phyloP scores from a whole-genome alignment of 2,888 invertebrate genomes.

The Eudasyphora cyanicolor region DNA sequence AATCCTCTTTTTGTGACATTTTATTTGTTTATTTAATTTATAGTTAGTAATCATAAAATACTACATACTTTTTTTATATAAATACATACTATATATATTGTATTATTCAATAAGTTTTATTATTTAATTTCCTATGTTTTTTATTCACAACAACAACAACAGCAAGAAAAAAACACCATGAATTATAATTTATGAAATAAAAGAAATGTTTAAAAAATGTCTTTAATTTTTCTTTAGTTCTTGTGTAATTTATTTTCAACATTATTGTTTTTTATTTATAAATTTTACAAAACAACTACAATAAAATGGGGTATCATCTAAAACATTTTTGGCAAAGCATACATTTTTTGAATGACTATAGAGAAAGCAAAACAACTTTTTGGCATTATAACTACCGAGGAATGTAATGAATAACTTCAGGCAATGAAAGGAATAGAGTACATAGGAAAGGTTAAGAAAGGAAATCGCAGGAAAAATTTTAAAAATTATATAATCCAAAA shows the following conservation, averaged over 20 bases:
- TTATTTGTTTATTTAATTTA: background rate
- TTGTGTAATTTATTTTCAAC: constrained; percentile 2
- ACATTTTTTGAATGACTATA: constrained; percentile 48
- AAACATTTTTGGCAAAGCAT: constrained; percentile 60
- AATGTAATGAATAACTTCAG: background rate
- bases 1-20: background rate
- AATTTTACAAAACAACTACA: constrained; percentile 37
- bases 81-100: constrained; percentile 22
- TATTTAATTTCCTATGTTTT: constrained; percentile 52
- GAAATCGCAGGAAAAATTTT: background rate
- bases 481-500: too few relatives aligned
- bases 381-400: constrained; percentile 35
- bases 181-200: constrained; percentile 38
- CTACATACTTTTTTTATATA: constrained; percentile 20
- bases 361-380: constrained; percentile 61
- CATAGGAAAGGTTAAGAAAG: background rate
- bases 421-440: background rate
- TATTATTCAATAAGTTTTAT: constrained; percentile 24
- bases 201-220: constrained; percentile 27
- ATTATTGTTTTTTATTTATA: constrained; percentile 32
- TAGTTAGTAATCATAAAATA: background rate
- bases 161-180: constrained; percentile 38
- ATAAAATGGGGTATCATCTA: constrained; percentile 61
- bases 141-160: constrained; percentile 25
- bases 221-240: constrained; percentile 44